phyloP scores from a whole-genome alignment of 2,113 vertebrate genomes.

The Artemisiospiza belli region DNA sequence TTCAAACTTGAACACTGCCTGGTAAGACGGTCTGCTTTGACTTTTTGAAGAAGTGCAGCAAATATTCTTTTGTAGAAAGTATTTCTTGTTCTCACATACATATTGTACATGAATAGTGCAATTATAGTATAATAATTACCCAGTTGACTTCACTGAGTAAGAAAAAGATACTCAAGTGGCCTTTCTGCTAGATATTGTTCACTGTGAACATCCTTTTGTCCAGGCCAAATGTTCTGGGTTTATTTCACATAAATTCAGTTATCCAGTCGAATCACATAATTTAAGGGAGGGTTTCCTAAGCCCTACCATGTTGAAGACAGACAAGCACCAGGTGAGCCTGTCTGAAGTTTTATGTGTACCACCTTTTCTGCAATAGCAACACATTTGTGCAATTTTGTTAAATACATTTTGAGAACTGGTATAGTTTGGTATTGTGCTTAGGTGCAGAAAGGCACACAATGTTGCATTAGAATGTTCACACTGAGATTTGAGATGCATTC shows the following conservation, averaged over 20 bases:
- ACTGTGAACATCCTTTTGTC: neutral
- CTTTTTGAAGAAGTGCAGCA: neutral
- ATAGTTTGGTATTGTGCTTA: neutral
- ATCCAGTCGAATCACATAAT: neutral
- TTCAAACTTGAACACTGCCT: neutral
- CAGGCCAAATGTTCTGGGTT: neutral
- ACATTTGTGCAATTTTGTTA: neutral
- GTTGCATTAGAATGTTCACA: neutral
- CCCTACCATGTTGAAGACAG: neutral
- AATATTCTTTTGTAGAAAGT: neutral
- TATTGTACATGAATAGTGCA: neutral
- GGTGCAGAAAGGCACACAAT: neutral
- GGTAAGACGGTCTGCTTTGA: neutral
- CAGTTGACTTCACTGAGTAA: neutral
- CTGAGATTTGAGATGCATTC: neutral
- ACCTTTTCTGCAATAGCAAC: neutral
- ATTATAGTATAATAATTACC: neutral
- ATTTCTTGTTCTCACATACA: neutral
- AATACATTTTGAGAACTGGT: neutral
- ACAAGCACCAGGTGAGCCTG: neutral
- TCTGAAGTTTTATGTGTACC: neutral
- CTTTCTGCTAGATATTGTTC: neutral
- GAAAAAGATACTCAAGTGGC: neutral
- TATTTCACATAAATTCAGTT: neutral
- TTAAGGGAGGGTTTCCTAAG: neutral